These are phyloP conservation scores for Gymnodraco acuticeps DNA, from an alignment of 2,797 vertebrate genomes.

Conservation along the genomic window DNA sequence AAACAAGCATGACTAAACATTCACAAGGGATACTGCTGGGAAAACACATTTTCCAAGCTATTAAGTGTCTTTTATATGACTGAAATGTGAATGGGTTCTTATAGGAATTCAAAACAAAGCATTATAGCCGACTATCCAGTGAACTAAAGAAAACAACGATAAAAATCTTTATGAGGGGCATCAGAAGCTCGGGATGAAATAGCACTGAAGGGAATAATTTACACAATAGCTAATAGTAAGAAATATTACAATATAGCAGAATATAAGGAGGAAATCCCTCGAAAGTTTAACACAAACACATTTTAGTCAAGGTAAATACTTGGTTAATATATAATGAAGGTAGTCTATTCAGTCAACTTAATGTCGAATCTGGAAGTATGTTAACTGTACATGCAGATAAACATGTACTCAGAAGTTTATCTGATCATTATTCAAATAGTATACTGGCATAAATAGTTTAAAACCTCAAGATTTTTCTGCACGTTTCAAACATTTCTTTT, in stretches of 20 bases:
- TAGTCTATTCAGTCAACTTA: constrained; percentile 20
- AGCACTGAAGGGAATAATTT: constrained; percentile 57
- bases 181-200: constrained; percentile 47
- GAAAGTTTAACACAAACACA: constrained; percentile 34
- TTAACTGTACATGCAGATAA: not conserved
- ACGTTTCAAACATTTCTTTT: constrained; percentile 1
- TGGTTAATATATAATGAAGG: constrained; percentile 19
- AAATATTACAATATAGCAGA: constrained; percentile 39
- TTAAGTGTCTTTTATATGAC: constrained; percentile 72
- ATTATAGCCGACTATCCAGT: constrained; percentile 48
- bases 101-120: constrained; percentile 65
- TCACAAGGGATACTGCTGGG: constrained; percentile 64
- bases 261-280: constrained; percentile 34
- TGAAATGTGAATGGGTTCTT: constrained; percentile 66
- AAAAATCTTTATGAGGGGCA: constrained; percentile 64
- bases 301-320: constrained; percentile 47
- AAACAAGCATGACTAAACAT: constrained; percentile 77
- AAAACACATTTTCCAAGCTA: constrained; percentile 76
- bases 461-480: constrained; percentile 6
- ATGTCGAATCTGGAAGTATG: constrained; percentile 18
- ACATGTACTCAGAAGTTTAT: not conserved
- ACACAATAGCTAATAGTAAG: constrained; percentile 50
- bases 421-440: not conserved
- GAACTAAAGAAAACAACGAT: constrained; percentile 66
- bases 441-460: constrained; percentile 11